A percentile compares a stretch with the other conserved stretches of the same genome.
These are phyloP conservation scores for Cepphus grylle DNA, from an alignment of 2,113 vertebrate genomes.

Conservation along the genomic window DNA sequence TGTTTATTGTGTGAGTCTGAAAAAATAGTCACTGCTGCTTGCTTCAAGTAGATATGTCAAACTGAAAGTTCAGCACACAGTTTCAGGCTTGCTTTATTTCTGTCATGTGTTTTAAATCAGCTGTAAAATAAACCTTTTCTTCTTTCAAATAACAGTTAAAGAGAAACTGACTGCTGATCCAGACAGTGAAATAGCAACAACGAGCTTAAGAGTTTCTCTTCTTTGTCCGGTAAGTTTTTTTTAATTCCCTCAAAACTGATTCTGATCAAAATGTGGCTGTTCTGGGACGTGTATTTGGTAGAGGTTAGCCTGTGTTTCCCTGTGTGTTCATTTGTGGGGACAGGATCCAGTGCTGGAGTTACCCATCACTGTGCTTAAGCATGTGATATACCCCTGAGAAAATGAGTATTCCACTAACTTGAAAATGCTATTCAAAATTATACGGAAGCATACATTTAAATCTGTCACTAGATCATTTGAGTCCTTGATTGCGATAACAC, in stretches of 20 bases:
- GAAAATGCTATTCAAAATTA: background rate
- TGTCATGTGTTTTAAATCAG: background rate
- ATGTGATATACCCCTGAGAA: background rate
- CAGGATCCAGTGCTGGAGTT: background rate
- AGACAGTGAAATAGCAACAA: constrained; percentile 99
- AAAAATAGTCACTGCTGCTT: background rate
- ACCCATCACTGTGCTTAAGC: background rate
- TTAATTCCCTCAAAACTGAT: background rate
- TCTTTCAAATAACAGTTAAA: constrained; percentile 83
- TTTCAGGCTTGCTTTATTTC: background rate
- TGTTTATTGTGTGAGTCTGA: background rate
- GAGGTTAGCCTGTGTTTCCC: background rate
- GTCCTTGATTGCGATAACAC: background rate
- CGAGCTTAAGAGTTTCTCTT: constrained; percentile 95
- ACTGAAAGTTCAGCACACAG: background rate
- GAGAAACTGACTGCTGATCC: constrained; percentile 98
- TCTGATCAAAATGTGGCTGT: background rate
- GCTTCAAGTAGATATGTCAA: background rate
- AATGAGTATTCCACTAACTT: background rate
- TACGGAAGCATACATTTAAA: background rate
- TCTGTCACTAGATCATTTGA: background rate
- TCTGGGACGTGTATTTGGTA: background rate
- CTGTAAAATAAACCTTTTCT: constrained; percentile 8
- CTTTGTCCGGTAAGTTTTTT: constrained; percentile 92
- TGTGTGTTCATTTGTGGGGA: background rate